These are phyloP conservation scores for Tenthredo amoena DNA, from an alignment of 2,888 invertebrate genomes.

Conservation along the genomic window DNA sequence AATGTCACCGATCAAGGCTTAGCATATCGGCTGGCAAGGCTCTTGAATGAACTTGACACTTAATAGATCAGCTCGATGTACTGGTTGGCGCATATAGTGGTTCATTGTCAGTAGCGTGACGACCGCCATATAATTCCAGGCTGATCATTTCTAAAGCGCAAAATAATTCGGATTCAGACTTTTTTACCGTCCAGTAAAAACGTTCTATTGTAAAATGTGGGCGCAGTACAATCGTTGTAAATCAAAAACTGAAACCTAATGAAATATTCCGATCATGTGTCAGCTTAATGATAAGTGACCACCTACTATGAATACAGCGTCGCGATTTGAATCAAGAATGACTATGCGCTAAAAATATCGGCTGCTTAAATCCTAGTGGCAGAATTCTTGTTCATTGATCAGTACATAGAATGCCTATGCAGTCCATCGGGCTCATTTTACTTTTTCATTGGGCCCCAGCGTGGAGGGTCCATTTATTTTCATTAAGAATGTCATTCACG, in stretches of 20 bases:
- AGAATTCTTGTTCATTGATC: slow-evolving; percentile 9
- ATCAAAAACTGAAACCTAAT: slow-evolving; percentile 50
- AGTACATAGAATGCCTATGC: background rate
- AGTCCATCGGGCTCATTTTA: background rate
- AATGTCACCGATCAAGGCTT: slow-evolving; percentile 4
- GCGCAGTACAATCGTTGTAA: slow-evolving; percentile 17
- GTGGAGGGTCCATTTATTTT: slow-evolving; percentile 38
- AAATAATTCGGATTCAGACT: background rate
- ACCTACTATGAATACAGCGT: slow-evolving; percentile 58
- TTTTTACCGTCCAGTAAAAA: background rate
- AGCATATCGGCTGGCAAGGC: background rate
- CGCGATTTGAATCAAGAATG: slow-evolving; percentile 47
- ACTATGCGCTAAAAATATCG: slow-evolving; percentile 48
- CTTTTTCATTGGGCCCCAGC: background rate
- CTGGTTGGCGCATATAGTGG: background rate
- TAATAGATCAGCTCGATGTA: slow-evolving; percentile 8
- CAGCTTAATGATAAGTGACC: slow-evolving; percentile 55
- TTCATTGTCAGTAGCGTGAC: background rate
- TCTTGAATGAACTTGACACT: slow-evolving; percentile 1
- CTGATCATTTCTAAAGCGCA: background rate
- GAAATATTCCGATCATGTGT: slow-evolving; percentile 59
- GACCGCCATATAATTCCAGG: too few relatives aligned
- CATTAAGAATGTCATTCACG: slow-evolving; percentile 21
- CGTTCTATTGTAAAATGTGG: background rate
- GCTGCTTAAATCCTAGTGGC: background rate